These are phyloP conservation scores for Spilogale gracilis DNA, from an alignment of 2,113 vertebrate species.

Conservation along the genomic window DNA sequence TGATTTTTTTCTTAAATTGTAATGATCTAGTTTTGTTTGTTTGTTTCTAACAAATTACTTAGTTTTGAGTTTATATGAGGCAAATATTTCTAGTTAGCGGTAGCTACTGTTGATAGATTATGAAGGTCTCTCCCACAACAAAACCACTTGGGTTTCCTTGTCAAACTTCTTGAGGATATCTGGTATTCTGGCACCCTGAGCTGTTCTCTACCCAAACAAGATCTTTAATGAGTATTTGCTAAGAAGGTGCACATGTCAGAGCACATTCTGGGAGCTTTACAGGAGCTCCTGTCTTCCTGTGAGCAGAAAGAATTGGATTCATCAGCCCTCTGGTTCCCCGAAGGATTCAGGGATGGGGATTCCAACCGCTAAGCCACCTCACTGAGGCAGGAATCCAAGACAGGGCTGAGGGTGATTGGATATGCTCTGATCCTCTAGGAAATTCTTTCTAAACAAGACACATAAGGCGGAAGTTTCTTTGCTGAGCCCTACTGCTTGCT, in stretches of 20 bases:
- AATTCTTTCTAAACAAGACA: neutral
- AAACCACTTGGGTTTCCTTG: constrained; percentile 25
- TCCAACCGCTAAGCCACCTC: neutral
- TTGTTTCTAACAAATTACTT: constrained; percentile 9
- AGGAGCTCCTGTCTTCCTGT: neutral
- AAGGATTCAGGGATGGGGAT: neutral
- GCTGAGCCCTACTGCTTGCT: neutral
- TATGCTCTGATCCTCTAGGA: neutral
- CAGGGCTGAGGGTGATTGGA: neutral
- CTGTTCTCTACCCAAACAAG: neutral
- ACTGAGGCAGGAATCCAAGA: neutral
- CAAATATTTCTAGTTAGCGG: neutral
- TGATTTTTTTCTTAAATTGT: neutral
- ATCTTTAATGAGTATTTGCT: neutral
- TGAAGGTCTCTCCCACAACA: neutral
- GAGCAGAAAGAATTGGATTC: neutral
- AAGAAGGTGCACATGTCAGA: neutral
- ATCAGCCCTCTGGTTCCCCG: neutral
- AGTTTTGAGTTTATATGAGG: neutral
- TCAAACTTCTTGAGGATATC: constrained; percentile 37
- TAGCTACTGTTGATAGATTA: neutral
- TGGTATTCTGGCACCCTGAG: neutral
- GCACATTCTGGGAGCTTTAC: neutral
- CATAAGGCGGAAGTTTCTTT: neutral
- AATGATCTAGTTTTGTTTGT: neutral